Evolutionary conservation across 2,113 vertebrate species (phyloP).

Genomic region (Bubo bubo): DNA sequence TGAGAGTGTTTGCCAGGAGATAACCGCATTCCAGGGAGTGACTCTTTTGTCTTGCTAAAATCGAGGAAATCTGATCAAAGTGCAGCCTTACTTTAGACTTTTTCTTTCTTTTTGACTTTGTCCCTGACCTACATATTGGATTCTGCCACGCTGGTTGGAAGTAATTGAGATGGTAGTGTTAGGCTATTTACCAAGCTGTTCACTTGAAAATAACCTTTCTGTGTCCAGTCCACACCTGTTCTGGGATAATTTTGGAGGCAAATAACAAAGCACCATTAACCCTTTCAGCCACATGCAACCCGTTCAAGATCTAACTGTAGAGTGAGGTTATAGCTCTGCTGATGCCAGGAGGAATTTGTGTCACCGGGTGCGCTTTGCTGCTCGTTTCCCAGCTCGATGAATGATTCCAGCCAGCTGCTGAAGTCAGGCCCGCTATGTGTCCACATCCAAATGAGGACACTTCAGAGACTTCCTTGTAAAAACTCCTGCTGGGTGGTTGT

Average conservation of each 20-base stretch:
- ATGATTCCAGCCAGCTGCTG: not conserved
- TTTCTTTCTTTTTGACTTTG: constrained; percentile 65
- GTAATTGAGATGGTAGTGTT: constrained; percentile 46
- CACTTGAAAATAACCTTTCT: constrained; percentile 62
- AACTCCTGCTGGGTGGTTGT: not conserved
- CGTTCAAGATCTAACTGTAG: not conserved
- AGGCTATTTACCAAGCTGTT: constrained; percentile 67
- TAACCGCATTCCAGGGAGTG: constrained; percentile 58
- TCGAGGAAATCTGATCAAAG: constrained; percentile 58
- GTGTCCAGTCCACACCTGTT: constrained; percentile 43
- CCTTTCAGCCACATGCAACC: not conserved
- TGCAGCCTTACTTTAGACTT: constrained; percentile 27
- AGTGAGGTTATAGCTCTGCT: not conserved
- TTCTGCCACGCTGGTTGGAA: constrained; percentile 41
- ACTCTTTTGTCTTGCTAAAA: constrained; percentile 61
- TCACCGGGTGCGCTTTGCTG: rapidly evolving
- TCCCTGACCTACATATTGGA: constrained; percentile 67
- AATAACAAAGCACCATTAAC: not conserved
- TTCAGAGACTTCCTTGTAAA: not conserved
- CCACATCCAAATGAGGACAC: not conserved
- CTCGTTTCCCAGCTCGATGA: rapidly evolving
- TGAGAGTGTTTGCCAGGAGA: constrained; percentile 37
- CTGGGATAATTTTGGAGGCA: constrained; percentile 3
- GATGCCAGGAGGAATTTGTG: not conserved
- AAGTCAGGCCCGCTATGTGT: not conserved